Percentiles rank a stretch among this genome's conserved stretches.
phyloP scores from a whole-genome alignment of 2,797 vertebrate genomes.

The Cirrhinus mrigala region DNA sequence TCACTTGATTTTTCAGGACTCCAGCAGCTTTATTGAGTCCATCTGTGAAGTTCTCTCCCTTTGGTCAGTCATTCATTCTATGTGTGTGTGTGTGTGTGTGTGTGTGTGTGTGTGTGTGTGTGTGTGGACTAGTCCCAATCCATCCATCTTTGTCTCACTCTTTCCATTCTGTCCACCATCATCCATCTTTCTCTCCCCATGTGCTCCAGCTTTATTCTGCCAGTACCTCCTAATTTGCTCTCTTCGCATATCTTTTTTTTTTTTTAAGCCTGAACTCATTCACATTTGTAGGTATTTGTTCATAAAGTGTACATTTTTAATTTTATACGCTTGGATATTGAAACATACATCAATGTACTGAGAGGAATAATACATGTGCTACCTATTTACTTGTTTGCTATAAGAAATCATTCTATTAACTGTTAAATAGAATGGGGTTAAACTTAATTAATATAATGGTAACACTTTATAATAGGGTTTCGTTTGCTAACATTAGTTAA shows the following conservation, averaged over 20 bases:
- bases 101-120: slow-evolving; percentile 44
- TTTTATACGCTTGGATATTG: neutral
- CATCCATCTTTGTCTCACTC: slow-evolving; percentile 78
- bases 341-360: neutral
- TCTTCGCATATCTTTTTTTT: slow-evolving; percentile 65
- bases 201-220: slow-evolving; percentile 56
- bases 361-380: neutral
- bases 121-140: slow-evolving; percentile 66
- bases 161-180: slow-evolving; percentile 68
- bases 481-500: neutral
- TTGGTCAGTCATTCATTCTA: slow-evolving; percentile 22
- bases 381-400: neutral
- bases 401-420: neutral
- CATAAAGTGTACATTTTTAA: neutral
- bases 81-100: slow-evolving; percentile 45
- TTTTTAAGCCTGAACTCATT: slow-evolving; percentile 19
- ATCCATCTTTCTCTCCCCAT: slow-evolving; percentile 77
- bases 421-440: neutral
- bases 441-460: neutral
- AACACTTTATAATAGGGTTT: no score
- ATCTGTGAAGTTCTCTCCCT: slow-evolving; percentile 62
- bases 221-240: slow-evolving; percentile 59
- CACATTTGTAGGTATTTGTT: neutral
- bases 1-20: slow-evolving; percentile 49
- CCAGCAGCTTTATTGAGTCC: slow-evolving; percentile 71